phyloP scores from a whole-genome alignment of 2,113 vertebrate genomes.

The Pogonocichla stellata region DNA sequence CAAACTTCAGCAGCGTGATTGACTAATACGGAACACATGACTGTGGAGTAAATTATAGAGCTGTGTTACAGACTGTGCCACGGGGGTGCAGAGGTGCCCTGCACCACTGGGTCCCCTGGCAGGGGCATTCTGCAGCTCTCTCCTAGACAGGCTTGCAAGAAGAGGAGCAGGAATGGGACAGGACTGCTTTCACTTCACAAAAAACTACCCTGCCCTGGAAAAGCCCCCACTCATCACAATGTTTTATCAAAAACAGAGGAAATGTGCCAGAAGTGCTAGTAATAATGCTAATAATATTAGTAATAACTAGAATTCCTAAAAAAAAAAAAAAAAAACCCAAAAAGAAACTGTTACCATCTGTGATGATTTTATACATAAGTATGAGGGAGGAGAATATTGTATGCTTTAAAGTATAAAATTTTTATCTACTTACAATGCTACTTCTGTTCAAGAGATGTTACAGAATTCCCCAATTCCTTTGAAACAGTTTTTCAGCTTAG shows the following conservation, averaged over 20 bases:
- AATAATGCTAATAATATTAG: background rate
- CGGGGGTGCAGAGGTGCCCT: background rate
- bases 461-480: background rate
- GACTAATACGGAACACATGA: background rate
- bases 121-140: background rate
- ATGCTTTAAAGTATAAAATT: background rate
- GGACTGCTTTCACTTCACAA: background rate
- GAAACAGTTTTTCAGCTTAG: background rate
- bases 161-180: background rate
- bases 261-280: background rate
- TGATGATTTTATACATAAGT: background rate
- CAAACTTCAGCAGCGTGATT: background rate
- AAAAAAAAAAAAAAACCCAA: background rate
- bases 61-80: background rate
- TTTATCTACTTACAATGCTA: background rate
- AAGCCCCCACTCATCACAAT: background rate
- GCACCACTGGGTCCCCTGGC: background rate
- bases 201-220: background rate
- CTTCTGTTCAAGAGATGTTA: background rate
- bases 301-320: background rate
- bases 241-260: background rate
- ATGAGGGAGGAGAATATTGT: background rate
- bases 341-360: background rate
- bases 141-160: accelerated
- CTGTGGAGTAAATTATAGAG: background rate